phyloP scores from a whole-genome alignment of 2,113 vertebrate species.

The Tympanuchus pallidicinctus region DNA sequence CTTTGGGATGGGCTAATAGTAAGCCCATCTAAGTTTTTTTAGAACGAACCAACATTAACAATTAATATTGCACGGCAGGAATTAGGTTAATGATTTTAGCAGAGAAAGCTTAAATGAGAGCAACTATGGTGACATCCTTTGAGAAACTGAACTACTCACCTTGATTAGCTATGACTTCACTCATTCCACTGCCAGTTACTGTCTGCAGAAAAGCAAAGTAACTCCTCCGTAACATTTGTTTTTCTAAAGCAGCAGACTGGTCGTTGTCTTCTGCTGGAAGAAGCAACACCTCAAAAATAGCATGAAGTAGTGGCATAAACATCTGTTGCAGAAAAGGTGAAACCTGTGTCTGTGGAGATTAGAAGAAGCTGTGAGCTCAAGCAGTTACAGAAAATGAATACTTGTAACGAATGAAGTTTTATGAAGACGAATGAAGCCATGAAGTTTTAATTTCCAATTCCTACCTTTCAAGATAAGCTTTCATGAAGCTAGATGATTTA shows the following conservation, averaged over 20 bases:
- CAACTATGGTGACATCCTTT: neutral
- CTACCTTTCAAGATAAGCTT: neutral
- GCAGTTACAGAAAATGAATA: neutral
- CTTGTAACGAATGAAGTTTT: neutral
- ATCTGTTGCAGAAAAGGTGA: conserved; percentile 97
- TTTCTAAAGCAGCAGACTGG: conserved; percentile 95
- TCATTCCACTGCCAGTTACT: conserved; percentile 93
- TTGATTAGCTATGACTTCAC: conserved; percentile 95
- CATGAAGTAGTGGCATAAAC: conserved; percentile 95
- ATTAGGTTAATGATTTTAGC: neutral
- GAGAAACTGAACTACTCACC: conserved; percentile 76
- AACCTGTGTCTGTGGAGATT: conserved; percentile 87
- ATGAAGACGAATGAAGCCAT: too few relatives aligned
- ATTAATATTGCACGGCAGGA: neutral
- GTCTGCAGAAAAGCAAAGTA: conserved; percentile 97
- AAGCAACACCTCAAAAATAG: conserved; percentile 94
- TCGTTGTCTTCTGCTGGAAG: conserved; percentile 97
- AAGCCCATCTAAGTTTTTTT: too few relatives aligned
- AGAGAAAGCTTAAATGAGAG: neutral
- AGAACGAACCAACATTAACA: neutral
- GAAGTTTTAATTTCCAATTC: too few relatives aligned
- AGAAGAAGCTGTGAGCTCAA: neutral
- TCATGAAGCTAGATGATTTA: neutral
- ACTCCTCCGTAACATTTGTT: conserved; percentile 95
- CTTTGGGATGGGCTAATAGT: too few relatives aligned